Evolutionary conservation across 2,113 vertebrate species (phyloP), one percentile per base, ranked within the genome.

Genomic region (Sisor rabdophorus): DNA sequence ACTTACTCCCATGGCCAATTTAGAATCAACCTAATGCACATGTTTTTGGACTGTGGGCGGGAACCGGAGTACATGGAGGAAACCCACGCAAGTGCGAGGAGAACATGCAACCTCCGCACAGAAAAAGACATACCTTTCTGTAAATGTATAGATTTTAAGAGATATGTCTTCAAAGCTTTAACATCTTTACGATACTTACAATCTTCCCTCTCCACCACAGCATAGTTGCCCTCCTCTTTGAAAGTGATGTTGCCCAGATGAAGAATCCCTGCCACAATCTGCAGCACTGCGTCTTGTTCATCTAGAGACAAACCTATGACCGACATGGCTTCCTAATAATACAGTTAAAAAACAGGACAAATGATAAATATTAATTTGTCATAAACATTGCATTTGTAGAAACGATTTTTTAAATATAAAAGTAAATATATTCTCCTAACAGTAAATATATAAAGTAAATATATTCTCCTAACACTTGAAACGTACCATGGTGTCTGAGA

Each of bases 221-320:
- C 92, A 16, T 94, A 93, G 83, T 94, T 94, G 76, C 93, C 92
- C 11, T 91, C 89, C 69, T 94, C 93, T 74, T 81, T 89, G 79
- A 94, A 94, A 73, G 82, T 80, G 63, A 94, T 89, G 87, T 94
- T 94, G 48, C 93, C 93, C 70, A 94, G 83, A 63, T 94, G 93
- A 40, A 94, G 91, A 73, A 94, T 93, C 20, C 89, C 91, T 11
- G 92, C 92, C 0, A 94, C 91, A 0, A 93, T 88, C 86, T 94
- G 92, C 44, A 94, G 80, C 11, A 94, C 93, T 0, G 86, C 85
- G 12, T 91, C 87, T 86, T 91, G 90, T 0, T 91, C 91, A 3
- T 93, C 92, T 19, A 56, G 0, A 11, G 87, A 83, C 47, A 94
- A 84, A 28, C 93, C 93, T 48, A 94, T 89, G 2, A 94, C 93